A percentile compares a stretch with the other conserved stretches of the same genome.
Conservation (phyloP, 2,113 vertebrate genomes). For the Rana temporaria region DNA sequence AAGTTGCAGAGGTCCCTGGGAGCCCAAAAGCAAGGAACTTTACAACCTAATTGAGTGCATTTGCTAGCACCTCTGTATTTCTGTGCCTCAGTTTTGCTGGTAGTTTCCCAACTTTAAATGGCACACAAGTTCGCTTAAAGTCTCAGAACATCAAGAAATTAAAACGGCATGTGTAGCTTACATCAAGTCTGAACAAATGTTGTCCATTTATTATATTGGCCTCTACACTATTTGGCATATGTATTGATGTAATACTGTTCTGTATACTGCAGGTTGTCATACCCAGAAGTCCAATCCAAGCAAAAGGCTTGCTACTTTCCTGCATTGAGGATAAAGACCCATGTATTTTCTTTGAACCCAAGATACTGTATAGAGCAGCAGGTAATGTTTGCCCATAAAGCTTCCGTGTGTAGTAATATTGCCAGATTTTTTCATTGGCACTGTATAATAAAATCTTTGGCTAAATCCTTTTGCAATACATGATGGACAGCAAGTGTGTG, state of each 20-base stretch:
- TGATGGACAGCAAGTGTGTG: background rate
- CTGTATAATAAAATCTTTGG: conserved; percentile 14
- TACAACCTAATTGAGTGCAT: too few species aligned
- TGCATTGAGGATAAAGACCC: conserved; percentile 96
- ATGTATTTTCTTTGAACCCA: conserved; percentile 99
- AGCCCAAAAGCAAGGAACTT: too few species aligned
- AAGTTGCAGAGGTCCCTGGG: too few species aligned
- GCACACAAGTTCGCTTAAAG: too few species aligned
- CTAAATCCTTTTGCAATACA: conserved; percentile 9
- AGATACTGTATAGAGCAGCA: conserved; percentile 98
- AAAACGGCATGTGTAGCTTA: too few species aligned
- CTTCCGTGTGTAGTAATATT: background rate
- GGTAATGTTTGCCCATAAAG: conserved; percentile 75
- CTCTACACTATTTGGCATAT: too few species aligned
- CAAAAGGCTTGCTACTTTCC: conserved; percentile 92
- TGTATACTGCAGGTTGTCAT: conserved; percentile 84
- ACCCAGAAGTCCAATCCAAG: conserved; percentile 92
- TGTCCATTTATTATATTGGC: too few species aligned
- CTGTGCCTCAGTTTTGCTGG: too few species aligned
- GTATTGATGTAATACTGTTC: background rate
- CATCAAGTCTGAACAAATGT: too few species aligned
- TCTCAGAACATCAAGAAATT: too few species aligned
- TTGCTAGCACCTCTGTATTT: too few species aligned
- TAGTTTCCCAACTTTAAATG: too few species aligned
- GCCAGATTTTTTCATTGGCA: conserved; percentile 29